Base-by-base conservation (phyloP, 92 coral and sea anemone genomes). In the Pocillopora grandis region DNA sequence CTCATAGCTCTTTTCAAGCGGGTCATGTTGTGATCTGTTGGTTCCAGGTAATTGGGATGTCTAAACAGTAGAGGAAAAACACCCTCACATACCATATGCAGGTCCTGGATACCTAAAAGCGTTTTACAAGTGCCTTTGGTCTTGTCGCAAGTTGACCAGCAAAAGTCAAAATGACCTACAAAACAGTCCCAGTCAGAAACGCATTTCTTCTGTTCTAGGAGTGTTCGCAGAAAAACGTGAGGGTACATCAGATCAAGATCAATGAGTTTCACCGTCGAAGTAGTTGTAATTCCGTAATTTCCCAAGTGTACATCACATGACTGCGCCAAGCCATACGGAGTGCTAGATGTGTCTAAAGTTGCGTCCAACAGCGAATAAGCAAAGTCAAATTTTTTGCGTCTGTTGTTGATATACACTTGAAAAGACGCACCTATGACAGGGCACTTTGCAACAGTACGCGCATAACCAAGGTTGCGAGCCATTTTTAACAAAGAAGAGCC, bases 291-390 rank as follows among this genome's bases (percentile, higher is more conserved):
- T 16, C 98, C 98, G 85, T 80, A 89, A 62, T 92, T 94, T 37
- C 93, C 92, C 19, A 89, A 48, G 56, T 94, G 95, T 2, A 87
- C 62, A 73, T 94, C 98, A 77, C 98, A 94, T 1, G 87, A 79
- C 81, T 89, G 93, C 20, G 90, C 70, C 76, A 83, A 67, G 58
- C 98, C 95, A 84, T 80, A 91, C 1, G 84, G 90, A 69, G 80
- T 87, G 35, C 70, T 78, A 15, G 94, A 82, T 49, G 91, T 15
- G 6, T 76, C 88, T 52, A 85, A 77, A 17, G 88, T 81, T n/a
- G 90, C 90, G 72, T 92, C 92, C 33, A 94, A 68, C 33, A 84
- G 27, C 12, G 93, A 82, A 15, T 65, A 20, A 12, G 85, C 77
- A 48, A 91, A 86, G 58, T 75, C 62, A 68, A 94, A 89, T 62